Conservation (phyloP, 2,113 vertebrate genomes). For the Phalacrocorax brasilianus region DNA sequence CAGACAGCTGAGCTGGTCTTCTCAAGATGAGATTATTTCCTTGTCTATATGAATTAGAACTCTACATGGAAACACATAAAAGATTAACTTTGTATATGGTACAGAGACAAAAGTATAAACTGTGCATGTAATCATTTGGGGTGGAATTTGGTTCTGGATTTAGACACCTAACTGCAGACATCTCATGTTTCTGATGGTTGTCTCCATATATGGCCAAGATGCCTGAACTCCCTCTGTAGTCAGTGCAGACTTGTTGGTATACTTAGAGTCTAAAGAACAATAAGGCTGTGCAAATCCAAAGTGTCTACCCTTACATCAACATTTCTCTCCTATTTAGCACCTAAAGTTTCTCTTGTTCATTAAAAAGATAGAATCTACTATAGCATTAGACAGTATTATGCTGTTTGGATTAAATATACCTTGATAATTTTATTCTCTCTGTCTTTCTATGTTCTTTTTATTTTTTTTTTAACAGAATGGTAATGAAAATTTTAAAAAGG, state of each 20-base stretch:
- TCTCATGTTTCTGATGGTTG: not conserved
- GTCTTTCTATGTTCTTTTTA: fast-evolving
- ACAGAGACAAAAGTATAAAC: not conserved
- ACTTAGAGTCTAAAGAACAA: not conserved
- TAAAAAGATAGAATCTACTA: not conserved
- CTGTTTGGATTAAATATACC: not conserved
- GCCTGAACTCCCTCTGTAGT: not conserved
- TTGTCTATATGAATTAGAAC: not conserved
- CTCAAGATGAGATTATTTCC: not conserved
- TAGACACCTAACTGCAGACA: not conserved
- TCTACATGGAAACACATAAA: not conserved
- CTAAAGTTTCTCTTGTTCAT: not conserved
- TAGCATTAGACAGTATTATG: not conserved
- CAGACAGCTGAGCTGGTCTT: not conserved
- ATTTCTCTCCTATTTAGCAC: not conserved
- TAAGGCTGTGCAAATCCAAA: not conserved
- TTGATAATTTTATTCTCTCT: not conserved
- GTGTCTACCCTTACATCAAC: not conserved
- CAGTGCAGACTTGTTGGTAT: not conserved
- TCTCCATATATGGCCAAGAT: not conserved
- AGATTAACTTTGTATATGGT: not conserved
- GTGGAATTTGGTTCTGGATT: not conserved
- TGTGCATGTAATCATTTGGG: fast-evolving
- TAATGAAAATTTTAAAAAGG: not conserved
- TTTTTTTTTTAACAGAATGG: not conserved